phyloP scores from a whole-genome alignment of 2,113 vertebrate species.

The Xenopus tropicalis region UCB_Xtro_10.0 CM004450.2:143638001-143638500 shows the following conservation, averaged over 20 bases:
- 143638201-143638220: conserved; percentile 74
- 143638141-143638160: conserved; percentile 73
- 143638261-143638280: too few relatives aligned
- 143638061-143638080: neutral
- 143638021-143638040: too few relatives aligned
- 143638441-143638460: too few relatives aligned
- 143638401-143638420: too few relatives aligned
- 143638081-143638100: conserved; percentile 60
- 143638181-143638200: conserved; percentile 84
- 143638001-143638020: too few relatives aligned
- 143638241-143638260: neutral
- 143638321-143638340: too few relatives aligned
- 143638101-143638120: conserved; percentile 85
- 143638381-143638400: neutral
- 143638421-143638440: too few relatives aligned
- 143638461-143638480: too few relatives aligned
- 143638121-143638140: conserved; percentile 84
- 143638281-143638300: too few relatives aligned
- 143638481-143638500: too few relatives aligned
- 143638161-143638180: conserved; percentile 78
- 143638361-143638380: neutral
- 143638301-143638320: too few relatives aligned
- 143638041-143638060: neutral
- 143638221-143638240: conserved; percentile 70
- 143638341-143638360: too few relatives aligned